Evolutionary conservation across 2,888 invertebrate species (phyloP), one percentile per base, ranked within the genome.

Genomic region (Watsonalla binaria): DNA sequence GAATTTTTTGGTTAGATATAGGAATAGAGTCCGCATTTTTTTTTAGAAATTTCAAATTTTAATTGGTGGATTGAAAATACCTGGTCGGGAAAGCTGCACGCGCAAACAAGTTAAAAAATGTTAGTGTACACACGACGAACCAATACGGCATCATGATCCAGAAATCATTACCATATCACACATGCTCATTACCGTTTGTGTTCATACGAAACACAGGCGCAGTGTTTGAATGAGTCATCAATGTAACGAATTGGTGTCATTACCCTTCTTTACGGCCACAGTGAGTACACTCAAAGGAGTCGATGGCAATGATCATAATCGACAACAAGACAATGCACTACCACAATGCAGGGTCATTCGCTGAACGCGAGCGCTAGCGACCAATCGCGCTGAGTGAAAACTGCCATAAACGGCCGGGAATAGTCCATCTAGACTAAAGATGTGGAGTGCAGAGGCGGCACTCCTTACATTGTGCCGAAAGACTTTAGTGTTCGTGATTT

Each of bases 341-440:
- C 74, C 74, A 71, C 72, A 55, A 55, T 49, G 60, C 57, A 52
- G 64, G 76, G 78, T 77, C 80, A 80, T 80, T 80, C 76, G 66
- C 73, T 68, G 63, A 64, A 62, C 66, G 69, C 68, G 67, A 71
- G 70, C 66, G 65, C 63, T 65, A 72, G 71, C 76, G 77, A 79
- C 84, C 87, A 89, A 88, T 90, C 86, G 82, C 65, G 77, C 76
- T 88, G 88, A 90, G 89, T 90, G 89, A 90, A 88, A 86, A 84
- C 83, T 84, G 86, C 86, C 86, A 88, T 89, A 87, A 86, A 86
- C 79, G 80, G 67, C 61, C 65, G 62, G 61, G 73, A 80, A 76
- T 75, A 67, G 72, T 63, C 69, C 69, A 63, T 65, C 62, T 56
- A 71, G 70, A 74, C 65, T 65, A 68, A 59, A 62, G 60, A 63